These are phyloP conservation scores for Spilarctia lutea DNA, from an alignment of 2,888 invertebrate species.

Conservation along the genomic window DNA sequence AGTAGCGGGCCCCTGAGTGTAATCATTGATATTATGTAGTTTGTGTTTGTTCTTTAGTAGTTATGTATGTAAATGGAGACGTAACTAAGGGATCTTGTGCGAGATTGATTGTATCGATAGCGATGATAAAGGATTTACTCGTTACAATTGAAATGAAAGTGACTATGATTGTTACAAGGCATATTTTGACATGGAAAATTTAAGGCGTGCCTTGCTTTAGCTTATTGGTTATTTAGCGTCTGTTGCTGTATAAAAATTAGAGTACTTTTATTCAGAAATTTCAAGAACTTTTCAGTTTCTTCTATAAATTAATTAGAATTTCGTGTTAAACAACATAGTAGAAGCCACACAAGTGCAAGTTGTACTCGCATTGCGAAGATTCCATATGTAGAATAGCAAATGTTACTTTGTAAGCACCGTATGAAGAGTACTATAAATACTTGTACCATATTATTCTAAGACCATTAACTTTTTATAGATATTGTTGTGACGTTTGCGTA, in stretches of 20 bases:
- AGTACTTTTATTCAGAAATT: neutral
- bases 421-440: neutral
- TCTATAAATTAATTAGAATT: neutral
- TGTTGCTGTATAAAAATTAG: neutral
- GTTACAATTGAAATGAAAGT: constrained; percentile 10
- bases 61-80: constrained; percentile 30
- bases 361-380: neutral
- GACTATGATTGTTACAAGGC: neutral
- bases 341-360: neutral
- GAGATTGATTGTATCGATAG: constrained; percentile 19
- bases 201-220: neutral
- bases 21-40: constrained; percentile 73
- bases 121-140: neutral
- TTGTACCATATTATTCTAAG: neutral
- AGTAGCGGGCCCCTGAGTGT: constrained; percentile 60
- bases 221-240: no score
- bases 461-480: neutral
- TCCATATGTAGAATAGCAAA: neutral
- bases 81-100: constrained; percentile 13
- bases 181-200: neutral
- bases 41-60: constrained; percentile 62
- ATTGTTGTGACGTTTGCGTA: neutral
- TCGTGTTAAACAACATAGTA: neutral
- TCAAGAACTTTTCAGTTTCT: neutral
- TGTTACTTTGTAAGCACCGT: neutral